Evolutionary conservation across 2,113 vertebrate species (phyloP).

Genomic region (Corvus moneduloides): DNA sequence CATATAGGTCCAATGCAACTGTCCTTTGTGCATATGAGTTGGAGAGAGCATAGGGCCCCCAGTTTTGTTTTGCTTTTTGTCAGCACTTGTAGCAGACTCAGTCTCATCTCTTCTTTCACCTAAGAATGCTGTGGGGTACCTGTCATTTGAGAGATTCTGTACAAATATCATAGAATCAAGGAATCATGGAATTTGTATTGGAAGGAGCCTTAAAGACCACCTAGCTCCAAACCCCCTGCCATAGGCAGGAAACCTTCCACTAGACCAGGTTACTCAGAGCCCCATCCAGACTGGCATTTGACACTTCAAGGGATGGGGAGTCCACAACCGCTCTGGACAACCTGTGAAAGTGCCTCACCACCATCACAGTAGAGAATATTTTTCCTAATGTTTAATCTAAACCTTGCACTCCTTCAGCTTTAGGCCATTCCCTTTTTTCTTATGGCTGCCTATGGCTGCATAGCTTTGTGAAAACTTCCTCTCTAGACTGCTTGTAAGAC

Average conservation of each 20-base stretch:
- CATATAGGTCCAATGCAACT: background rate
- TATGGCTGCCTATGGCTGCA: background rate
- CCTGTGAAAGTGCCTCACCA: background rate
- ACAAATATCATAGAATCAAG: background rate
- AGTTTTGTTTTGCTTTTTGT: background rate
- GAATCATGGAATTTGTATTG: background rate
- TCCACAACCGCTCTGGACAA: background rate
- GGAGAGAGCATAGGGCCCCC: background rate
- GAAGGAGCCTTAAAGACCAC: background rate
- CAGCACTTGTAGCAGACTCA: background rate
- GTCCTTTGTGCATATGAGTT: background rate
- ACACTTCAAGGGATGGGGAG: background rate
- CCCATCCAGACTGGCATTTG: background rate
- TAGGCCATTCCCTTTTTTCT: background rate
- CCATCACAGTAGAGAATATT: background rate
- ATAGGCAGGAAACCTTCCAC: background rate
- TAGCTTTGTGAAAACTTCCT: background rate
- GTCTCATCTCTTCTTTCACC: background rate
- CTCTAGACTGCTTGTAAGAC: background rate
- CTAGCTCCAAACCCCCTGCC: background rate
- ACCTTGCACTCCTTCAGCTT: background rate
- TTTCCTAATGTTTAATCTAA: background rate
- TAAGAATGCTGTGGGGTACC: background rate
- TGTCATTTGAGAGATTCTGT: background rate
- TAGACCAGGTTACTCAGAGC: background rate